Evolutionary conservation across 37 sponge, comb jelly and placozoan species (phyloP).

Genomic region (Bolinopsis microptera): DNA sequence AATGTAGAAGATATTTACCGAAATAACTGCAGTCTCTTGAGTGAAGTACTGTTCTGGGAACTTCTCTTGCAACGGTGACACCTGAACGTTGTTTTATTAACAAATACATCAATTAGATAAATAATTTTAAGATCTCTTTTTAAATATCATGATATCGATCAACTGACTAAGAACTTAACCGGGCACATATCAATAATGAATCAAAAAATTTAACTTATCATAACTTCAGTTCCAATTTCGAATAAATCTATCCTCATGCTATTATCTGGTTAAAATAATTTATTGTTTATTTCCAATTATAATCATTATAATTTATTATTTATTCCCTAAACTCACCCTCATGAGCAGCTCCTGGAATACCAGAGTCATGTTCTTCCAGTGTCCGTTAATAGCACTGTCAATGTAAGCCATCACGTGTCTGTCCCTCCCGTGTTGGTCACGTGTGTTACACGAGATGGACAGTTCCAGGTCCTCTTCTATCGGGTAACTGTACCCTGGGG

Average conservation of each 20-base stretch:
- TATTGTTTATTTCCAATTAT: too few relatives aligned
- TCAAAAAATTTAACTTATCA: too few relatives aligned
- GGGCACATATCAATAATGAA: too few relatives aligned
- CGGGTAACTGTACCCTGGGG: constrained; percentile 51
- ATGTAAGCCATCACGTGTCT: constrained; percentile 14
- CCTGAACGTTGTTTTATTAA: neutral
- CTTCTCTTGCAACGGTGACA: neutral
- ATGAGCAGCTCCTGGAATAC: constrained; percentile 34
- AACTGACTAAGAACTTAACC: too few relatives aligned
- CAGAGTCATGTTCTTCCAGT: constrained; percentile 13
- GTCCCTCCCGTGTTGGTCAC: neutral
- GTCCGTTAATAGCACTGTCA: neutral
- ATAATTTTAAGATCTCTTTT: too few relatives aligned
- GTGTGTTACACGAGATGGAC: constrained; percentile 49
- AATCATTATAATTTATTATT: too few relatives aligned
- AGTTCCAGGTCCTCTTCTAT: neutral
- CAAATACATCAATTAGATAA: too few relatives aligned
- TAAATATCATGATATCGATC: too few relatives aligned
- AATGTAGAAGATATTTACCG: too few relatives aligned
- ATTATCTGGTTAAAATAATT: too few relatives aligned
- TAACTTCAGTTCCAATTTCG: too few relatives aligned
- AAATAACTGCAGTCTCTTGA: neutral
- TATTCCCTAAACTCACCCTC: constrained; percentile 52
- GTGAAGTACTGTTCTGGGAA: constrained; percentile 3
- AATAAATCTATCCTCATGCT: too few relatives aligned